Evolutionary conservation across 2,113 vertebrate genomes (phyloP).

Genomic region (Embiotoca jacksoni): DNA sequence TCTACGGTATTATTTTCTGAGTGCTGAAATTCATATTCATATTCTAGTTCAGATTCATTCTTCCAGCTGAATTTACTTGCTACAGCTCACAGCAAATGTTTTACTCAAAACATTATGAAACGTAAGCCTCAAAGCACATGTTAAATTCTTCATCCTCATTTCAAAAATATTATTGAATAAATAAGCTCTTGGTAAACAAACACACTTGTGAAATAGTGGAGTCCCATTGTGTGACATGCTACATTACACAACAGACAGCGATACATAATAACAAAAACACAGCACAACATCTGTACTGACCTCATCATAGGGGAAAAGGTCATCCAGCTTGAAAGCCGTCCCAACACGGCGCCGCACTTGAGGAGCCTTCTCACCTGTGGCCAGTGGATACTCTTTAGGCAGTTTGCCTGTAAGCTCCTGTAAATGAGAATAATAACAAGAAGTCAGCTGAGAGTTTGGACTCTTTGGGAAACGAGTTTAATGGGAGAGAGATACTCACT

Average conservation of each 20-base stretch:
- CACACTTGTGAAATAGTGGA: not conserved
- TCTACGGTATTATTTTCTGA: not conserved
- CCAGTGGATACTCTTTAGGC: conserved; percentile 94
- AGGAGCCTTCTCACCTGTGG: conserved; percentile 91
- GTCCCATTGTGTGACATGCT: not conserved
- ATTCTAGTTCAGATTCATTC: not conserved
- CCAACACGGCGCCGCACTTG: conserved; percentile 90
- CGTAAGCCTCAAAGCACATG: not conserved
- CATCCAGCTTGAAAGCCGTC: conserved; percentile 91
- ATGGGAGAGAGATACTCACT: conserved; percentile 83
- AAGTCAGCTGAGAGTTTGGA: conserved; percentile 18
- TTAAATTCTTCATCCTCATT: conserved; percentile 5
- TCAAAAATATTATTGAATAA: conserved; percentile 7
- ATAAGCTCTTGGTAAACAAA: conserved; percentile 26
- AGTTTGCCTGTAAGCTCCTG: conserved; percentile 94
- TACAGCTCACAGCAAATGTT: not conserved
- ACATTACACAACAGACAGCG: not conserved
- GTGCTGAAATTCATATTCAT: not conserved
- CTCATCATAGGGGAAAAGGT: conserved; percentile 90
- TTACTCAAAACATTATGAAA: conserved; percentile 5
- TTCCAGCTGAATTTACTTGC: conserved; percentile 2
- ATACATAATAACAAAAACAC: conserved; percentile 13
- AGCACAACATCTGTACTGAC: conserved; percentile 70
- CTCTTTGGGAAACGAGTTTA: not conserved
- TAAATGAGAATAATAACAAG: conserved; percentile 25